phyloP scores from a whole-genome alignment of 2,797 vertebrate species.

The Acanthurus lineatus region DNA sequence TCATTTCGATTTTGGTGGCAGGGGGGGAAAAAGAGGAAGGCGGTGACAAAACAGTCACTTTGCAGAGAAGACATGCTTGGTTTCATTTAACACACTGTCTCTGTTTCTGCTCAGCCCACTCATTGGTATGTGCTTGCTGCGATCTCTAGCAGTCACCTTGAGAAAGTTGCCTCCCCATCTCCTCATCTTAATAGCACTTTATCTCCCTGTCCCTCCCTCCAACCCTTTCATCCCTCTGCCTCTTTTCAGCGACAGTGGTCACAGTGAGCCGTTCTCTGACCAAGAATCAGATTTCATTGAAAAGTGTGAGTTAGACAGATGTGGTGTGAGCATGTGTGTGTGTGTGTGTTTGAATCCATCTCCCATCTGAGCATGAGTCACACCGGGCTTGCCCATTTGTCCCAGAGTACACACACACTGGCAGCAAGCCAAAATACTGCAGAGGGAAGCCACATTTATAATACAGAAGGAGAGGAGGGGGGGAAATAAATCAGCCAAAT shows the following conservation, averaged over 20 bases:
- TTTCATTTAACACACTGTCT: slow-evolving; percentile 38
- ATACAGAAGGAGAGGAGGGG: slow-evolving; percentile 11
- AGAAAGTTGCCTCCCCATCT: slow-evolving; percentile 48
- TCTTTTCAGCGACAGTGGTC: slow-evolving; percentile 46
- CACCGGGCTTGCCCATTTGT: slow-evolving; percentile 56
- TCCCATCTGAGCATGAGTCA: slow-evolving; percentile 65
- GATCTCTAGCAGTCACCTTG: slow-evolving; percentile 78
- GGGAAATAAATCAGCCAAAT: slow-evolving; percentile 50
- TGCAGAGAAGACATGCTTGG: slow-evolving; percentile 29
- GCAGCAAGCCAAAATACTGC: slow-evolving; percentile 34
- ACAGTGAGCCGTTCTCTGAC: slow-evolving; percentile 24
- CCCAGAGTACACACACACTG: slow-evolving; percentile 35
- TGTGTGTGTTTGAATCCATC: slow-evolving; percentile 25
- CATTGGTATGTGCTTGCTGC: slow-evolving; percentile 72
- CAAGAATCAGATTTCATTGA: slow-evolving; percentile 63
- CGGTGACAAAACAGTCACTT: slow-evolving; percentile 23
- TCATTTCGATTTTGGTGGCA: slow-evolving; percentile 15
- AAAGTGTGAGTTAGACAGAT: slow-evolving; percentile 63
- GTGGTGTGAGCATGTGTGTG: slow-evolving; percentile 22
- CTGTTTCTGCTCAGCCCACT: slow-evolving; percentile 46
- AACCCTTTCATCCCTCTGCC: slow-evolving; percentile 23
- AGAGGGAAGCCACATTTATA: slow-evolving; percentile 39
- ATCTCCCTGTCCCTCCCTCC: slow-evolving; percentile 33
- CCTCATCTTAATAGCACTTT: slow-evolving; percentile 75
- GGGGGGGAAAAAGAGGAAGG: slow-evolving; percentile 12